phyloP scores from a whole-genome alignment of 2,888 invertebrate species.

The Microplitis deprimator region DNA sequence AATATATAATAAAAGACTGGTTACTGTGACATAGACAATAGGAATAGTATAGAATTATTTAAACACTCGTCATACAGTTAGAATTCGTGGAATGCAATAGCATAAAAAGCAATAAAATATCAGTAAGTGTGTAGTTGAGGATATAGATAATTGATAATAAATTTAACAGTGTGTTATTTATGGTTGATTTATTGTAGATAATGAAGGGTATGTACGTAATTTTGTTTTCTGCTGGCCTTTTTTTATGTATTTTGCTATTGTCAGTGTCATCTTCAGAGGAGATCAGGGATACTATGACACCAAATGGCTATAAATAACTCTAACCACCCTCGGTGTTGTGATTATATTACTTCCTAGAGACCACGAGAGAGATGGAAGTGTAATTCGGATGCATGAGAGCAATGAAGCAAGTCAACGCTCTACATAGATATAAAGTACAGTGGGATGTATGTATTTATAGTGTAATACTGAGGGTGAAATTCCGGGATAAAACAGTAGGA shows the following conservation, averaged over 20 bases:
- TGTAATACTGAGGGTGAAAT: conserved; percentile 43
- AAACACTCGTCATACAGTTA: background rate
- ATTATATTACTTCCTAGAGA: conserved; percentile 67
- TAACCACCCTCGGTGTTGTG: conserved; percentile 69
- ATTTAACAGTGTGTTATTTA: background rate
- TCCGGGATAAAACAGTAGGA: conserved; percentile 34
- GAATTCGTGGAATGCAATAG: background rate
- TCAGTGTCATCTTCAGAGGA: conserved; percentile 14
- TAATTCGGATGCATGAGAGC: conserved; percentile 41
- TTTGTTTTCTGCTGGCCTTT: conserved; percentile 1
- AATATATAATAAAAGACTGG: background rate
- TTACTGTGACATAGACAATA: background rate
- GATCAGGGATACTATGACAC: conserved; percentile 48
- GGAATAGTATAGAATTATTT: background rate
- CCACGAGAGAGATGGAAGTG: conserved; percentile 30
- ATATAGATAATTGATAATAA: background rate
- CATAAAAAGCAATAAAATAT: background rate
- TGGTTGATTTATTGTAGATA: background rate
- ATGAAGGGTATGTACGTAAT: background rate
- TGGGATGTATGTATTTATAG: background rate
- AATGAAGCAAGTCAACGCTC: conserved; percentile 26
- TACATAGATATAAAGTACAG: conserved; percentile 4
- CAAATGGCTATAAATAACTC: conserved; percentile 69
- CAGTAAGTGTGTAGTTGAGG: background rate
- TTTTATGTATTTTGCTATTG: conserved; percentile 7